Percentiles rank a stretch among this genome's conserved stretches.
Conservation (phyloP, 2,888 invertebrate species). For the Himalopsyche anomala region DNA sequence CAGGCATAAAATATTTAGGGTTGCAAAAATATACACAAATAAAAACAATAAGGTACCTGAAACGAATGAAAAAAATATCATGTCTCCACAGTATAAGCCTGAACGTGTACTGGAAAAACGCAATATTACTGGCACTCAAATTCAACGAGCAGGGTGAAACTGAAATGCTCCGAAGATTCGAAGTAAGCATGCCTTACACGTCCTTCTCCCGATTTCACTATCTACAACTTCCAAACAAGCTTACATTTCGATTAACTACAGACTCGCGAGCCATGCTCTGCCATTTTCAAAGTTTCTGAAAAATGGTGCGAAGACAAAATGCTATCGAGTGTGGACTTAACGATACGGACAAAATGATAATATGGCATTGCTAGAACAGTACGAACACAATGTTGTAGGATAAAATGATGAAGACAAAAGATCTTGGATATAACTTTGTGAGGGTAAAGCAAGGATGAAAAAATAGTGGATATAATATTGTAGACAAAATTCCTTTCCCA, state of each 20-base stretch:
- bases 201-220: constrained; percentile 20
- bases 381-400: too few relatives aligned
- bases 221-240: neutral
- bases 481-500: too few relatives aligned
- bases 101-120: constrained; percentile 2
- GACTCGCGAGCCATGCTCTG: neutral
- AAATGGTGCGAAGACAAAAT: too few relatives aligned
- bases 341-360: too few relatives aligned
- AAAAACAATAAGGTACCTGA: constrained; percentile 4
- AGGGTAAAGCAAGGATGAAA: too few relatives aligned
- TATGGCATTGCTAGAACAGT: too few relatives aligned
- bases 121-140: constrained; percentile 16
- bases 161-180: constrained; percentile 18
- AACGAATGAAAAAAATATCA: neutral
- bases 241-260: neutral
- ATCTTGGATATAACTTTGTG: too few relatives aligned
- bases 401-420: too few relatives aligned
- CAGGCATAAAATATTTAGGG: neutral
- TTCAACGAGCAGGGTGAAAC: constrained; percentile 15
- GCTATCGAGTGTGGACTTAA: too few relatives aligned
- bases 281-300: neutral
- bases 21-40: neutral
- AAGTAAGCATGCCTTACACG: constrained; percentile 1
- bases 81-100: neutral
- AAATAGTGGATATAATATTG: too few relatives aligned